These are phyloP conservation scores for Drosophila sp. DNA, from an alignment of 1,140 invertebrate genomes.

Conservation along the genomic window DNA sequence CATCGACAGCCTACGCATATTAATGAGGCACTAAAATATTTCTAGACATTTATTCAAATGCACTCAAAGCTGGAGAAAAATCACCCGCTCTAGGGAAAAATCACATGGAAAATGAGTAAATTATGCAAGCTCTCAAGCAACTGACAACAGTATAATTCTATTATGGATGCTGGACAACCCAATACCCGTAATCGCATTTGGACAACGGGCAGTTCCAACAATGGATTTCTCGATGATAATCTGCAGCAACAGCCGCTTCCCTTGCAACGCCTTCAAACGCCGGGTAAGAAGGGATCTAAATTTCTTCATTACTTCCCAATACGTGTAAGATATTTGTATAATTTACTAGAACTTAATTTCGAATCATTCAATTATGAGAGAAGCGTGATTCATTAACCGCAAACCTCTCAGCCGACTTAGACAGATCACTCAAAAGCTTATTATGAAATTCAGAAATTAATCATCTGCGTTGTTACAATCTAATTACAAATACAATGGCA, in stretches of 20 bases:
- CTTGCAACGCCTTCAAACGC: slow-evolving; percentile 64
- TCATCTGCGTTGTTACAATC: slow-evolving; percentile 3
- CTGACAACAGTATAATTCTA: slow-evolving; percentile 12
- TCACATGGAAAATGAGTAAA: slow-evolving; percentile 53
- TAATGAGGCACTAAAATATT: slow-evolving; percentile 21
- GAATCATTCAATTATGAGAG: background rate
- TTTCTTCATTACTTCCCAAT: too few relatives aligned
- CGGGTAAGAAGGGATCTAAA: slow-evolving; percentile 47
- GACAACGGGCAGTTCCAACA: slow-evolving; percentile 64
- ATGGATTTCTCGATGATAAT: slow-evolving; percentile 65
- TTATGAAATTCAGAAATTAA: background rate
- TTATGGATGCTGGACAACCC: slow-evolving; percentile 41
- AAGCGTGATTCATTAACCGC: slow-evolving; percentile 13
- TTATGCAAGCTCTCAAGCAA: slow-evolving; percentile 13
- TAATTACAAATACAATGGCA: background rate
- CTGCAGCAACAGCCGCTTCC: slow-evolving; percentile 66
- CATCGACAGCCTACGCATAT: slow-evolving; percentile 23
- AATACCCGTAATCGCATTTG: slow-evolving; percentile 62
- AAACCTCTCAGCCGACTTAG: background rate
- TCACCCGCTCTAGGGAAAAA: slow-evolving; percentile 44
- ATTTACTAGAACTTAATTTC: slow-evolving; percentile 2
- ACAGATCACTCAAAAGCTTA: background rate
- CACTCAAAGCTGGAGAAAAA: slow-evolving; percentile 44
- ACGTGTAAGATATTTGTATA: background rate
- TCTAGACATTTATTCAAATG: slow-evolving; percentile 52